phyloP scores from a whole-genome alignment of 2,113 vertebrate genomes.

The Trogon melanurus region DNA sequence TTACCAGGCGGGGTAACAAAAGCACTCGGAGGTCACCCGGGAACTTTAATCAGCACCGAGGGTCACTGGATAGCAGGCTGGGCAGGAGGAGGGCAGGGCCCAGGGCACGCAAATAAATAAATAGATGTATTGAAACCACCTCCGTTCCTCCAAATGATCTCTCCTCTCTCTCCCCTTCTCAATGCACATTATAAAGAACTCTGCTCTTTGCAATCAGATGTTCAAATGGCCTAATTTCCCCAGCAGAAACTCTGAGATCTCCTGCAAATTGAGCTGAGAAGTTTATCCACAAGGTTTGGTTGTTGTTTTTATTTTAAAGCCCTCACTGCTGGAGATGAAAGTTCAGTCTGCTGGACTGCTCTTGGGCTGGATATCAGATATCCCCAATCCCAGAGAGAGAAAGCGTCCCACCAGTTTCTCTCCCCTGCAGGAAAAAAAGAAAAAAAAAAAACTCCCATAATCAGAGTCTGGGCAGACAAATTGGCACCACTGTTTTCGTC shows the following conservation, averaged over 20 bases:
- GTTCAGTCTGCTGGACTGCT: slow-evolving; percentile 74
- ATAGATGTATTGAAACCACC: slow-evolving; percentile 44
- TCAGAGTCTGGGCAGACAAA: slow-evolving; percentile 82
- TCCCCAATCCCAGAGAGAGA: slow-evolving; percentile 75
- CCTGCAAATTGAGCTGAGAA: slow-evolving; percentile 70
- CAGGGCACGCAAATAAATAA: slow-evolving; percentile 61
- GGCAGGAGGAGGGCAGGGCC: slow-evolving; percentile 64
- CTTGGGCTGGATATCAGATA: slow-evolving; percentile 79
- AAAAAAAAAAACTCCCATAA: slow-evolving; percentile 70
- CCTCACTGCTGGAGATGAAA: slow-evolving; percentile 74
- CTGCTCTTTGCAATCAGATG: slow-evolving; percentile 60
- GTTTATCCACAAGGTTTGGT: slow-evolving; percentile 61
- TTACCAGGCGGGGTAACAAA: slow-evolving; percentile 83
- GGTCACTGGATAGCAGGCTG: slow-evolving; percentile 87
- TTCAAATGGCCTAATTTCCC: slow-evolving; percentile 58
- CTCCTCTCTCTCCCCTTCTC: not conserved
- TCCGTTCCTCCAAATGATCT: slow-evolving; percentile 12
- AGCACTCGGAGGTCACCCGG: slow-evolving; percentile 81
- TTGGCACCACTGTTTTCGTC: slow-evolving; percentile 78
- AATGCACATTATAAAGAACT: not conserved
- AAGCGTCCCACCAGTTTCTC: slow-evolving; percentile 75
- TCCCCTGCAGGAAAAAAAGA: slow-evolving; percentile 49
- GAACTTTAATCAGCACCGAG: slow-evolving; percentile 89
- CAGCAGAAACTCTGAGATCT: slow-evolving; percentile 65
- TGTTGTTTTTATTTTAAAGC: not conserved